Percentiles rank a stretch among this genome's conserved stretches.
These are phyloP conservation scores for Oreochromis aureus DNA, from an alignment of 2,113 vertebrate species.

Conservation along the genomic window DNA sequence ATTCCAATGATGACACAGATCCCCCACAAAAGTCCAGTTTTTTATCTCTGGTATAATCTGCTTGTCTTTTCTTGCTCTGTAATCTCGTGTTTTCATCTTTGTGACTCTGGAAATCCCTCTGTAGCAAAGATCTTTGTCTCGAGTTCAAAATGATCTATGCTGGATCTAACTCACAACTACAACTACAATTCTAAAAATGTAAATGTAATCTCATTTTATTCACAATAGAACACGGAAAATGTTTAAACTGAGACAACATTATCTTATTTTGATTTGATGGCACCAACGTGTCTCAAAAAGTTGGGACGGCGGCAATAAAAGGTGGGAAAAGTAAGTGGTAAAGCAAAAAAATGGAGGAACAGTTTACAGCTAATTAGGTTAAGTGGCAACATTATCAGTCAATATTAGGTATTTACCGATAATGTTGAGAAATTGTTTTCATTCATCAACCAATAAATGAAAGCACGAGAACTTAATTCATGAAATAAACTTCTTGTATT, in stretches of 20 bases:
- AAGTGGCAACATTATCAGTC: rapidly evolving
- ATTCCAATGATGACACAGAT: background rate
- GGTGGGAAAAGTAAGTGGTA: background rate
- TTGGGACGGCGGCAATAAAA: background rate
- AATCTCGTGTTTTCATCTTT: background rate
- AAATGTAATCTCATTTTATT: background rate
- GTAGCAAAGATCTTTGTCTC: background rate
- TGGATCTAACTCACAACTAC: background rate
- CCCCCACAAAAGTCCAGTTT: background rate
- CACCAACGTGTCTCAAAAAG: background rate
- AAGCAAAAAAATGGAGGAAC: background rate
- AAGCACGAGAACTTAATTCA: background rate
- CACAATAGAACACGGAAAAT: background rate
- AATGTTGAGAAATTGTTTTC: background rate
- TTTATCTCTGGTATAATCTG: background rate
- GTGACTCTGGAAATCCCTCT: background rate
- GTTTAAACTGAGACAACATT: background rate
- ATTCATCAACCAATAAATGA: background rate
- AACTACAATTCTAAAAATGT: background rate
- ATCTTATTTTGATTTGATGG: background rate
- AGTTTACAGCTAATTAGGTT: background rate
- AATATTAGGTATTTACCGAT: background rate
- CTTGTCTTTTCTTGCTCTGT: background rate
- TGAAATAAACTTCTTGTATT: background rate
- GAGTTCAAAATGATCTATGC: background rate